These are phyloP conservation scores for Drosophila asahinai DNA, from an alignment of 1,140 invertebrate species.

Conservation along the genomic window DNA sequence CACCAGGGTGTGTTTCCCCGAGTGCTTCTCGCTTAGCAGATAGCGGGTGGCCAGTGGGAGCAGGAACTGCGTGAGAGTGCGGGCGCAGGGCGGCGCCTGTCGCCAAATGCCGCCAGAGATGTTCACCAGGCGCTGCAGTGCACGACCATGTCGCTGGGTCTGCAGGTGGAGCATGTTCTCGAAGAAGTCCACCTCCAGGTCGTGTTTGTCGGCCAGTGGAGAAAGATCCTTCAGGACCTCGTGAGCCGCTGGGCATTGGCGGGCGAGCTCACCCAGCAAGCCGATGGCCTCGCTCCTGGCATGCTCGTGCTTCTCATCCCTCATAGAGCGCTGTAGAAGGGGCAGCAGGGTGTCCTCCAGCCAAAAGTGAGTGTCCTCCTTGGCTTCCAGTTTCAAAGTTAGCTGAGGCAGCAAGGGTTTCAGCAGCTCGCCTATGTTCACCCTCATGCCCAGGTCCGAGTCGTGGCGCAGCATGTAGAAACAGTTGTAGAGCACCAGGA, in stretches of 20 bases:
- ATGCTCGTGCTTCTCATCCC: constrained; percentile 87
- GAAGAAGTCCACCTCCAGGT: constrained; percentile 96
- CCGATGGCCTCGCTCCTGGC: constrained; percentile 91
- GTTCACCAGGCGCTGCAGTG: constrained; percentile 86
- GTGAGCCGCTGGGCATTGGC: constrained; percentile 90
- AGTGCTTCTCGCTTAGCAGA: constrained; percentile 91
- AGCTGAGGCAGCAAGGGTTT: constrained; percentile 87
- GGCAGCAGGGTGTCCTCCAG: constrained; percentile 90
- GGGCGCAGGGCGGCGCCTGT: constrained; percentile 86
- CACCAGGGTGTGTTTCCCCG: constrained; percentile 92
- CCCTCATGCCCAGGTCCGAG: constrained; percentile 93
- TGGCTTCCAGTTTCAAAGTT: constrained; percentile 31
- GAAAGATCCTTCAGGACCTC: constrained; percentile 91
- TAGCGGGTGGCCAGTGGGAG: constrained; percentile 93
- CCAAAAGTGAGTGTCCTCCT: constrained; percentile 87
- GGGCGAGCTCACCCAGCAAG: constrained; percentile 90
- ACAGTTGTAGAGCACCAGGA: constrained; percentile 92
- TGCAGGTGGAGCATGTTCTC: constrained; percentile 96
- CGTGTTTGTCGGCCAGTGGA: constrained; percentile 89
- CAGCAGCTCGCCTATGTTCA: constrained; percentile 91
- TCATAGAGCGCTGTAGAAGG: constrained; percentile 89
- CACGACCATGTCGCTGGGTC: constrained; percentile 92
- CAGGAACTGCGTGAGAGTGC: constrained; percentile 93
- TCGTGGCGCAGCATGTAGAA: constrained; percentile 91
- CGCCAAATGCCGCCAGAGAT: constrained; percentile 60